These are phyloP conservation scores for Monodelphis domestica DNA, from an alignment of 2,797 vertebrate species.

Conservation along the genomic window DNA sequence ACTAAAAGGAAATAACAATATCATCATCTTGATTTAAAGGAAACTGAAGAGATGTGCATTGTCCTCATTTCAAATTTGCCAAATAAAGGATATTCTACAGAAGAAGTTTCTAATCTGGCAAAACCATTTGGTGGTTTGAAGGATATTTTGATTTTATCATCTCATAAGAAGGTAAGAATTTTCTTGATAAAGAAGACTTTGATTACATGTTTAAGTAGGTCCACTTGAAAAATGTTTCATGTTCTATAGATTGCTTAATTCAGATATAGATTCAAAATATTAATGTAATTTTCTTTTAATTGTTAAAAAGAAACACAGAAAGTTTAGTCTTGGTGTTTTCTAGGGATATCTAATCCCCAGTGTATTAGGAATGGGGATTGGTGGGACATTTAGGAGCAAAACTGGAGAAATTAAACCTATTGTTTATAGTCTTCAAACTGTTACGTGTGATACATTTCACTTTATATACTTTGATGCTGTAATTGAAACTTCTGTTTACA, in stretches of 20 bases:
- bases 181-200: neutral
- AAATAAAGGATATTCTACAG: slow-evolving; percentile 80
- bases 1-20: neutral
- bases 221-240: slow-evolving; percentile 50
- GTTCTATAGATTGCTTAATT: neutral
- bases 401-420: neutral
- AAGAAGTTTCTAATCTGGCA: slow-evolving; percentile 87
- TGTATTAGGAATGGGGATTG: neutral
- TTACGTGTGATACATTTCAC: neutral
- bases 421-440: neutral
- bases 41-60: slow-evolving; percentile 82
- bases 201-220: slow-evolving; percentile 47
- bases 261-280: slow-evolving; percentile 39
- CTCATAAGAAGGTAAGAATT: slow-evolving; percentile 88
- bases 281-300: slow-evolving; percentile 42
- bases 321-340: neutral
- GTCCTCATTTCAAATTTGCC: slow-evolving; percentile 91
- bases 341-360: neutral
- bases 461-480: too few relatives aligned
- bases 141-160: slow-evolving; percentile 86
- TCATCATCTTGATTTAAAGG: slow-evolving; percentile 75
- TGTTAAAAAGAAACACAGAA: slow-evolving; percentile 54
- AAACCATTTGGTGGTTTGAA: slow-evolving; percentile 85
- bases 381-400: neutral
- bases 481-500: neutral